These are phyloP conservation scores for Mandrillus leucophaeus DNA, from an alignment of 2,113 vertebrate genomes.

Conservation along the genomic window DNA sequence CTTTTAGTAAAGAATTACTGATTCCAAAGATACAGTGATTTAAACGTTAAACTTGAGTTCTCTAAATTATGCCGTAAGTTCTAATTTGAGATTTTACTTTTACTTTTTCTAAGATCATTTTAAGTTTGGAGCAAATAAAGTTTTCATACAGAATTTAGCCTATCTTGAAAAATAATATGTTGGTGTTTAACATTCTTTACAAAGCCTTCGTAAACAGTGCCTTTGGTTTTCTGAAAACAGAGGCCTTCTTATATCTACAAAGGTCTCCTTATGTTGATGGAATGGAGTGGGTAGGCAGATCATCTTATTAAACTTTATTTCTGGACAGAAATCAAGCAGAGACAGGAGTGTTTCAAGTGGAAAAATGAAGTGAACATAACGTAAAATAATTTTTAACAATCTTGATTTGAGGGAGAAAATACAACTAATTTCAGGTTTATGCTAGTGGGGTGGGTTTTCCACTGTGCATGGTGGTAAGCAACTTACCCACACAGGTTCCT, in stretches of 20 bases:
- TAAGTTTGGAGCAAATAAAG: background rate
- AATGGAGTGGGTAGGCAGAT: conserved; percentile 52
- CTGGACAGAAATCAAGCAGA: conserved; percentile 38
- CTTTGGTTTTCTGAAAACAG: conserved; percentile 64
- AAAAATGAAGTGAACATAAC: conserved; percentile 36
- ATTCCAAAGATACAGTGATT: background rate
- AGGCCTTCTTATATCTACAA: conserved; percentile 67
- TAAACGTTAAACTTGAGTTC: background rate
- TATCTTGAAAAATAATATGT: conserved; percentile 50
- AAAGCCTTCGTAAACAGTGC: conserved; percentile 34
- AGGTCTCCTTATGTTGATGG: conserved; percentile 58
- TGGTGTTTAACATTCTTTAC: conserved; percentile 45
- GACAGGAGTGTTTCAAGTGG: background rate
- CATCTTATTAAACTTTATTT: conserved; percentile 41
- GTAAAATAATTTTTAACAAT: background rate
- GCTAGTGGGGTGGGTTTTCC: background rate
- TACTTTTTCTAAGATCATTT: conserved; percentile 11
- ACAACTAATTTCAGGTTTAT: background rate
- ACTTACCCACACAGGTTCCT: background rate
- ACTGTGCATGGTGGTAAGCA: background rate
- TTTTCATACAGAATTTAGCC: conserved; percentile 34
- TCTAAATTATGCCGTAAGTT: background rate
- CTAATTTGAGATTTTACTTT: background rate
- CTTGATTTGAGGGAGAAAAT: background rate
- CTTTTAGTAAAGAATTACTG: background rate